These are phyloP conservation scores for Pseudeuparius sepicola DNA, from an alignment of 2,888 invertebrate species.

Conservation along the genomic window DNA sequence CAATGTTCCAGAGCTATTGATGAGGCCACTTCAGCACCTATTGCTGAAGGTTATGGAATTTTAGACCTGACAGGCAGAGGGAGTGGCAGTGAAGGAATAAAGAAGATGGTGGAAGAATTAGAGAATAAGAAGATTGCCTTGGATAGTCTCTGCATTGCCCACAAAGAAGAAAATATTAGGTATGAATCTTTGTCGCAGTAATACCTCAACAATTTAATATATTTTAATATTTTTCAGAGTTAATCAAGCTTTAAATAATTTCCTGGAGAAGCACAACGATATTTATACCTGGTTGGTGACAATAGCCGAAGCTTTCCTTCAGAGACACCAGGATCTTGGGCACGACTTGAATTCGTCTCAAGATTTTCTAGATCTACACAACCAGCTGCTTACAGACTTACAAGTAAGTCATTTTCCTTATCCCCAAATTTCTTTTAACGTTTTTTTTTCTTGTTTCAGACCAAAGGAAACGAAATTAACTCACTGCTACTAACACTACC, in stretches of 20 bases:
- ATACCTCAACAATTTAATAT: too few relatives aligned
- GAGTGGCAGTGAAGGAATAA: conserved; percentile 58
- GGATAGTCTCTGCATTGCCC: conserved; percentile 52
- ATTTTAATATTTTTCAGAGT: too few relatives aligned
- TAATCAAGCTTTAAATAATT: conserved; percentile 56
- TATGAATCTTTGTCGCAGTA: too few relatives aligned
- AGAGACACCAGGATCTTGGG: conserved; percentile 68
- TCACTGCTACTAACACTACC: conserved; percentile 52
- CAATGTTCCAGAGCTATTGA: conserved; percentile 56
- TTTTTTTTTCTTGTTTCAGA: conserved; percentile 39
- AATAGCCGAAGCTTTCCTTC: conserved; percentile 62
- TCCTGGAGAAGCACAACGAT: conserved; percentile 58
- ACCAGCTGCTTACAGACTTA: conserved; percentile 61
- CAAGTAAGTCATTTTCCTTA: conserved; percentile 46
- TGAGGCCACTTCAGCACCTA: conserved; percentile 54
- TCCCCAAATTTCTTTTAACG: too few relatives aligned
- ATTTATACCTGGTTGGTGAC: conserved; percentile 65
- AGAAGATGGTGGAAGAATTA: conserved; percentile 57
- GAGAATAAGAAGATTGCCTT: conserved; percentile 62
- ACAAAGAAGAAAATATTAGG: conserved; percentile 58
- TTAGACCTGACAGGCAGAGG: conserved; percentile 55
- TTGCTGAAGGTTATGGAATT: conserved; percentile 62
- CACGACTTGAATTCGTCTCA: conserved; percentile 52
- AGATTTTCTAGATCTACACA: conserved; percentile 65
- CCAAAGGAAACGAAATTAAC: conserved; percentile 58